Conservation (phyloP, 2,797 vertebrate genomes). For the Danio jaintianensis region DNA sequence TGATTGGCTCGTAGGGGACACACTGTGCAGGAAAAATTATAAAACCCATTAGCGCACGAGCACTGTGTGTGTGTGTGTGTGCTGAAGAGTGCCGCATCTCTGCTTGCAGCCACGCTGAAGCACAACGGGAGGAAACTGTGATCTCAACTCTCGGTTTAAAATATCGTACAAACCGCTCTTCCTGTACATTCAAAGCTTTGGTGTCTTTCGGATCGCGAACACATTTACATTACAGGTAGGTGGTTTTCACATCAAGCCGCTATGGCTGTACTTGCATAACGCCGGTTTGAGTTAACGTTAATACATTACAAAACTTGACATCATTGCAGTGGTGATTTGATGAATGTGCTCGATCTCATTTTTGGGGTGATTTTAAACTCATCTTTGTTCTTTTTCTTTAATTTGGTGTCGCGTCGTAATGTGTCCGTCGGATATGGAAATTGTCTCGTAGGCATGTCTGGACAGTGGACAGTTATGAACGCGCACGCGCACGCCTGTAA, state of each 20-base stretch:
- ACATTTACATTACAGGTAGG: slow-evolving; percentile 20
- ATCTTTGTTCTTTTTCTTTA: slow-evolving; percentile 7
- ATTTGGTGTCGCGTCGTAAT: slow-evolving; percentile 18
- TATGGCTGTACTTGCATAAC: not conserved
- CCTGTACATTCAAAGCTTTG: not conserved
- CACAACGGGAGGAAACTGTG: not conserved
- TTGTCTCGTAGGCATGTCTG: slow-evolving; percentile 10
- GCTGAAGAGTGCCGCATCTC: not conserved
- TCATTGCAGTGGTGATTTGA: not conserved
- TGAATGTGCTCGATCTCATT: not conserved
- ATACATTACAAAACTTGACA: not conserved
- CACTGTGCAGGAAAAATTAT: slow-evolving; percentile 12
- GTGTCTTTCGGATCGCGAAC: not conserved
- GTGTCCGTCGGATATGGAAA: slow-evolving; percentile 11
- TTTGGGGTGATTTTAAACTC: not conserved
- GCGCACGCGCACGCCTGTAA: not conserved
- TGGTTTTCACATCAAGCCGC: not conserved
- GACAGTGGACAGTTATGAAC: not conserved
- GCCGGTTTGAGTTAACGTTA: not conserved
- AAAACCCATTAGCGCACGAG: slow-evolving; percentile 35
- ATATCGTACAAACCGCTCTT: not conserved
- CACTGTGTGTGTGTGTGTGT: not conserved
- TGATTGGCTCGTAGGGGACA: slow-evolving; percentile 42
- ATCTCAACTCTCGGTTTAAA: not conserved
- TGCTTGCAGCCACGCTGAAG: not conserved